phyloP scores from a whole-genome alignment of 2,113 vertebrate species.

The Thunnus maccoyii region DNA sequence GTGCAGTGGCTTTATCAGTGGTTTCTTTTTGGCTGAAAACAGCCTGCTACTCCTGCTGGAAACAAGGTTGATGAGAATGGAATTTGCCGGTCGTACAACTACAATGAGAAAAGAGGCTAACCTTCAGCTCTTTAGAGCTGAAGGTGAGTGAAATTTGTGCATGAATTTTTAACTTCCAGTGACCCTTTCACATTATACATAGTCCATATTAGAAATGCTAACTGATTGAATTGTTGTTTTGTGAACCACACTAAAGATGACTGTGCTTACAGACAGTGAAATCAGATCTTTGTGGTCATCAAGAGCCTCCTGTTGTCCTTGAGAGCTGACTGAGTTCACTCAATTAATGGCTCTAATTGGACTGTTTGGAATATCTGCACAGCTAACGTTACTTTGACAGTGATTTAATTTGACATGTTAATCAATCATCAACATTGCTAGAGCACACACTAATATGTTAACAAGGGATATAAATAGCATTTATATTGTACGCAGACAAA shows the following conservation, averaged over 20 bases:
- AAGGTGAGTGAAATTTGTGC: neutral
- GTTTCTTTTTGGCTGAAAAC: neutral
- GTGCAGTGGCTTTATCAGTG: neutral
- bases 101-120: neutral
- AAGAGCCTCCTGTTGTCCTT: slow-evolving; percentile 64
- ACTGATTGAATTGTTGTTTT: neutral
- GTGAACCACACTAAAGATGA: neutral
- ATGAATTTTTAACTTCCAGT: no score
- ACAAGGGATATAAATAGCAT: slow-evolving; percentile 62
- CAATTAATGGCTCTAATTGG: slow-evolving; percentile 75
- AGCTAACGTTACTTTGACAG: slow-evolving; percentile 70
- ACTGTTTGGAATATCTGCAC: slow-evolving; percentile 70
- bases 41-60: neutral
- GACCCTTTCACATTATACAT: no score
- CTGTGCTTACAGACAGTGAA: slow-evolving; percentile 11
- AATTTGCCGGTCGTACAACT: neutral
- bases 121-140: neutral
- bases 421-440: slow-evolving; percentile 75
- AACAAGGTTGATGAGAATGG: neutral
- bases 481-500: slow-evolving; percentile 41
- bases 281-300: slow-evolving; percentile 36
- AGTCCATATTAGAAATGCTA: neutral
- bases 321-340: slow-evolving; percentile 64
- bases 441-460: slow-evolving; percentile 54
- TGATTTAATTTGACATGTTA: slow-evolving; percentile 80